A percentile compares a stretch with the other conserved stretches of the same genome.
Conservation (phyloP, 2,888 invertebrate species). For the Cryptocephalus moraei region DNA sequence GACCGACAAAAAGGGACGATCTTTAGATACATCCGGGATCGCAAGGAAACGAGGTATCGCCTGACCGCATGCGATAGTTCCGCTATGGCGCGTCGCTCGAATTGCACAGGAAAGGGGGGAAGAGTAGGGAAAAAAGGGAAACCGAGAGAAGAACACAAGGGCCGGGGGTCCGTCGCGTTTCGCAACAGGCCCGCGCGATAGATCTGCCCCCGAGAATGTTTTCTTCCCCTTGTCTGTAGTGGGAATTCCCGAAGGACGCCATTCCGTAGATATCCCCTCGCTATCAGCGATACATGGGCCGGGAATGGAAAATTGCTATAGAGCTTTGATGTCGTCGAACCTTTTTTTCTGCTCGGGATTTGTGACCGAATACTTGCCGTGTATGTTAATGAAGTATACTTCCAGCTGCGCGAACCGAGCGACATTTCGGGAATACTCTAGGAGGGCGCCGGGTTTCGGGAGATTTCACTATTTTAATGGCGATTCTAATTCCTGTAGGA, state of each 20-base stretch:
- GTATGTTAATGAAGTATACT: too few species aligned
- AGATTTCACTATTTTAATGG: too few species aligned
- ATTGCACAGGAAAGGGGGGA: too few species aligned
- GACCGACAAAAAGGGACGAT: too few species aligned
- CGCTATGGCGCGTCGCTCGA: slow-evolving; percentile 3
- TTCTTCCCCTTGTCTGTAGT: slow-evolving; percentile 9
- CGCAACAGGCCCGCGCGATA: slow-evolving; percentile 8
- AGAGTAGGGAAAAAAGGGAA: too few species aligned
- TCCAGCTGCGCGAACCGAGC: too few species aligned
- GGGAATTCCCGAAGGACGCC: slow-evolving; percentile 16
- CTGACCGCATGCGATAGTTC: slow-evolving; percentile 3
- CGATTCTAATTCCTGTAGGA: too few species aligned
- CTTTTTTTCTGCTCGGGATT: neutral
- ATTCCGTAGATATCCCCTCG: slow-evolving; percentile 16
- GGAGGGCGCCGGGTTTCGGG: too few species aligned
- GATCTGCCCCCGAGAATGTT: slow-evolving; percentile 1
- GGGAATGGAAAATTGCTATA: neutral
- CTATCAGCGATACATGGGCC: neutral
- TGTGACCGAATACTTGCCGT: too few species aligned
- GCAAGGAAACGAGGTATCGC: slow-evolving; percentile 1
- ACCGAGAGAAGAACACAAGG: too few species aligned
- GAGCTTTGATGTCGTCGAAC: neutral
- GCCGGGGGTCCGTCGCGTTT: neutral
- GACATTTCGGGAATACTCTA: too few species aligned
- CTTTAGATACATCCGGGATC: too few species aligned